phyloP scores from a whole-genome alignment of 2,113 vertebrate genomes.

The Eptatretus burgeri region DNA sequence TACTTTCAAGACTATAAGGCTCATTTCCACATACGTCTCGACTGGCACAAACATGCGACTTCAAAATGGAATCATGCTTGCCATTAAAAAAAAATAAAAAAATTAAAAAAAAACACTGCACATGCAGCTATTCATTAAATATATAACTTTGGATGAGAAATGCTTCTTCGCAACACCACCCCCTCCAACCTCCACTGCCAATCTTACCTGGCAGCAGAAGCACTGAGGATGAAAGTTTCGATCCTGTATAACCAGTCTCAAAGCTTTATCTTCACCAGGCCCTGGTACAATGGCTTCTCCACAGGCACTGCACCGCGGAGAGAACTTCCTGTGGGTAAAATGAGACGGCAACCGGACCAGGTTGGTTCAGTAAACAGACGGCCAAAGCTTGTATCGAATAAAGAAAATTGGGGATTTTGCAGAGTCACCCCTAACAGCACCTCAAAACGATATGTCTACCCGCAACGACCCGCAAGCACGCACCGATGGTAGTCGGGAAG shows the following conservation, averaged over 20 bases:
- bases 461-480: not conserved
- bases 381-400: not conserved
- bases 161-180: too few relatives aligned
- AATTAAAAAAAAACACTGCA: too few relatives aligned
- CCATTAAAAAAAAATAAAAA: too few relatives aligned
- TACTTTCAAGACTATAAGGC: too few relatives aligned
- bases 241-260: not conserved
- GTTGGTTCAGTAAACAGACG: not conserved
- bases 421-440: not conserved
- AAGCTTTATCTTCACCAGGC: not conserved
- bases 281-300: not conserved
- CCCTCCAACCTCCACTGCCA: too few relatives aligned
- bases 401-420: not conserved
- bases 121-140: too few relatives aligned
- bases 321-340: not conserved
- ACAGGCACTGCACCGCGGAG: not conserved
- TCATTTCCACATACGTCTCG: too few relatives aligned
- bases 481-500: not conserved
- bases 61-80: too few relatives aligned
- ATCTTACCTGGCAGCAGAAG: conserved; percentile 2
- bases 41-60: too few relatives aligned
- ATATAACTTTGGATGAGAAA: too few relatives aligned
- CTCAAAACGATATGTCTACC: too few relatives aligned
- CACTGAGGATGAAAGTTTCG: conserved; percentile 1
- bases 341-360: not conserved